Evolutionary conservation across 1,140 invertebrate species (phyloP).

Genomic region (Panagrolaimus sp.): DNA sequence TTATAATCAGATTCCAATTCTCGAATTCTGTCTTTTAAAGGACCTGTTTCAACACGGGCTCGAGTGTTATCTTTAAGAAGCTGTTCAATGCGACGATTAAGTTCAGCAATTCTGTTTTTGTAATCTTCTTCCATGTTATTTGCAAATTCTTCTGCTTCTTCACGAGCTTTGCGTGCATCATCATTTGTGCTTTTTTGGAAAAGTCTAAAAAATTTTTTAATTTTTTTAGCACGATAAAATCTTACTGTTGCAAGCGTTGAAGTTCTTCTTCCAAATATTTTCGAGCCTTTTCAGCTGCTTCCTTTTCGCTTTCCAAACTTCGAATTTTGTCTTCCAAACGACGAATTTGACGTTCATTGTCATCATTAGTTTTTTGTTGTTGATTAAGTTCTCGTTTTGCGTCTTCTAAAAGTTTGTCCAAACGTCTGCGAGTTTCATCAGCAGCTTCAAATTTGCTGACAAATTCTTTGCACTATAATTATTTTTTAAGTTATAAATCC

Average conservation of each 20-base stretch:
- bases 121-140: conserved; percentile 53
- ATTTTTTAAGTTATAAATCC: neutral
- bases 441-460: conserved; percentile 50
- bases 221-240: neutral
- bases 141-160: conserved; percentile 55
- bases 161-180: conserved; percentile 48
- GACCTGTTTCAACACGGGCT: conserved; percentile 49
- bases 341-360: conserved; percentile 47
- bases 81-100: conserved; percentile 51
- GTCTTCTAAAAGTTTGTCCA: conserved; percentile 55
- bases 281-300: conserved; percentile 50
- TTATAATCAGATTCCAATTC: conserved; percentile 57
- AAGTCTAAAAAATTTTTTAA: conserved; percentile 35
- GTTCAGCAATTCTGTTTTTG: conserved; percentile 57
- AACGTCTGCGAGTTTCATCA: conserved; percentile 47
- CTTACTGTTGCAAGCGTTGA: conserved; percentile 49
- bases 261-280: conserved; percentile 56
- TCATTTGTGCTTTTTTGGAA: conserved; percentile 52
- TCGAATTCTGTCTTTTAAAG: conserved; percentile 48
- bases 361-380: conserved; percentile 49
- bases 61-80: conserved; percentile 51
- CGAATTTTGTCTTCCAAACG: conserved; percentile 56
- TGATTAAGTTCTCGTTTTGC: conserved; percentile 49
- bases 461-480: conserved; percentile 41
- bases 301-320: conserved; percentile 40